Conservation (phyloP, 2,888 invertebrate genomes). For the Deroplatys truncata region DNA sequence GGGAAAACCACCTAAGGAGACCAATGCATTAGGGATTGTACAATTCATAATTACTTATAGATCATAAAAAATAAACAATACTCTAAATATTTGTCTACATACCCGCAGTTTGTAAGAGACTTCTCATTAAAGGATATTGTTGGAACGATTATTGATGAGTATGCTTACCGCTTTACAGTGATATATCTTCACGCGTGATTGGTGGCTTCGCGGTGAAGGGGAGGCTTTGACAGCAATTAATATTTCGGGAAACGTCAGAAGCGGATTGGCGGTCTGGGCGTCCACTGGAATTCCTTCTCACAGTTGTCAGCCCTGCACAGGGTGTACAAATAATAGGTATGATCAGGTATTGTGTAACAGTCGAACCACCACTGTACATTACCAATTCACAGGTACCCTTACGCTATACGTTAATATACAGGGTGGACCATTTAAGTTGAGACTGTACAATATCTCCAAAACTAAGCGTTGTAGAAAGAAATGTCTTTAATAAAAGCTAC, state of each 20-base stretch:
- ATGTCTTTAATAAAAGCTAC: too few relatives aligned
- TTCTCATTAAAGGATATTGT: not conserved
- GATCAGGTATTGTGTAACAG: too few relatives aligned
- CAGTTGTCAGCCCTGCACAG: not conserved
- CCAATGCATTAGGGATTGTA: too few relatives aligned
- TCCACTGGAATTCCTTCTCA: too few relatives aligned
- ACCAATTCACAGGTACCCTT: too few relatives aligned
- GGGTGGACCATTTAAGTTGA: too few relatives aligned
- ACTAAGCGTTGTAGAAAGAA: too few relatives aligned
- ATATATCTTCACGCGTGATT: conserved; percentile 1
- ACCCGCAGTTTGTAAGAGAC: not conserved
- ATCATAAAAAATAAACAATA: not conserved
- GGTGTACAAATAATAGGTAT: not conserved
- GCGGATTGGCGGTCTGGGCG: not conserved
- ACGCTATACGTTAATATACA: too few relatives aligned
- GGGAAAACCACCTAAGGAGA: too few relatives aligned
- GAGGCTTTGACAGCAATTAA: conserved; percentile 21
- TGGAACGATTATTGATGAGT: not conserved
- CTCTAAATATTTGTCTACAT: not conserved
- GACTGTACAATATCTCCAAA: too few relatives aligned
- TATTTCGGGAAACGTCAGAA: not conserved
- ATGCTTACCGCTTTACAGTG: not conserved
- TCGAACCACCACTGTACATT: too few relatives aligned
- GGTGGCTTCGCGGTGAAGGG: conserved; percentile 15
- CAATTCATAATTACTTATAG: too few relatives aligned